These are phyloP conservation scores for Bombus ignitus DNA, from an alignment of 1,140 invertebrate species.

Conservation along the genomic window DNA sequence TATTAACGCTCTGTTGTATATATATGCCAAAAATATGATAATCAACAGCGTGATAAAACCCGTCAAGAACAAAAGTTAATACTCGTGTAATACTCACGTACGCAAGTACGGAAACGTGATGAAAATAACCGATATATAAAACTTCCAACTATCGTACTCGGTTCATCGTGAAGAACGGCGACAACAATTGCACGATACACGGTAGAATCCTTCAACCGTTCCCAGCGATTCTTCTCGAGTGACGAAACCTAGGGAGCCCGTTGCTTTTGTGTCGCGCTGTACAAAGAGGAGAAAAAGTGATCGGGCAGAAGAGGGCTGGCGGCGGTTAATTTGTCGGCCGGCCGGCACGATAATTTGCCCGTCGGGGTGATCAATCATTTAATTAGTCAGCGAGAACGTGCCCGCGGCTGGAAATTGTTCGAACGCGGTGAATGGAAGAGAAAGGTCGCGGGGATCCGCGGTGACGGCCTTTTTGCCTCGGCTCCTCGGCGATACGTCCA, in stretches of 20 bases:
- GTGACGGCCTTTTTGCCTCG: conserved; percentile 29
- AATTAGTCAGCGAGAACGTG: conserved; percentile 51
- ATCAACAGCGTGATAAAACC: not conserved
- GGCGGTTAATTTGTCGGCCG: conserved; percentile 34
- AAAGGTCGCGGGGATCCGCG: conserved; percentile 24
- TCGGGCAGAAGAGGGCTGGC: not conserved
- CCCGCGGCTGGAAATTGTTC: conserved; percentile 26
- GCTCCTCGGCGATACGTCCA: conserved; percentile 6
- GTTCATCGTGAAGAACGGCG: not conserved
- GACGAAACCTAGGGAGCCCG: not conserved
- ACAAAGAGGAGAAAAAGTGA: not conserved
- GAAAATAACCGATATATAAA: not conserved
- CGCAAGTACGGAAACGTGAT: not conserved
- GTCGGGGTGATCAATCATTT: conserved; percentile 55
- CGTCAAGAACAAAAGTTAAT: not conserved
- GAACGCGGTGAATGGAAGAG: conserved; percentile 44
- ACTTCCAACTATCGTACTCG: not conserved
- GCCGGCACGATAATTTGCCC: conserved; percentile 41
- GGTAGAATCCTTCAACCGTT: not conserved
- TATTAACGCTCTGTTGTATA: too few relatives aligned
- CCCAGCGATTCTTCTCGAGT: not conserved
- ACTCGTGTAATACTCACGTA: not conserved
- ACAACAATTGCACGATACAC: not conserved
- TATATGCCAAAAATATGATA: too few relatives aligned
- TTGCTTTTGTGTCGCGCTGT: not conserved